Evolutionary conservation across 2,888 invertebrate species (phyloP), one percentile per base, ranked within the genome.

Genomic region (Drosophila crucigera): DNA sequence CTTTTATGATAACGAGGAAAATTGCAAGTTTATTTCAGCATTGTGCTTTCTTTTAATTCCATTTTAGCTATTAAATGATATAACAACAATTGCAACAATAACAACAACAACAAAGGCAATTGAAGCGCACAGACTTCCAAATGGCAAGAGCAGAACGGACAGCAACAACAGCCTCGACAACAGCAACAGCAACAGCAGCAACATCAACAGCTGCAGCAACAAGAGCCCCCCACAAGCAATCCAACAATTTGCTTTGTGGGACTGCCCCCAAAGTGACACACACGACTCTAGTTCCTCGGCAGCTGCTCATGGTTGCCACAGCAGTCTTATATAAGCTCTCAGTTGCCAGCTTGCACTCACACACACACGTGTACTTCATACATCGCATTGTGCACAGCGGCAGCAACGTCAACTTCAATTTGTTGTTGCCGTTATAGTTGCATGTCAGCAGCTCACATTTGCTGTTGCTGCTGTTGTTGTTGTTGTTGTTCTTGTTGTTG

Each of bases 401-500:
- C 68, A 69, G 65, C 68, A 67, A 64, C 73, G 77, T 74, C 85
- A 83, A 78, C 74, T 67, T 80, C 80, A 80, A 78, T 73, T 78
- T 76, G 68, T 66, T 71, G 70, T 59, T 72, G 87, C 43, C 68
- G 62, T 39, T 70, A 53, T 54, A 56, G 70, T 62, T 70, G 71
- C 64, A 71, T 64, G 77, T 68, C 59, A 63, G 54, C 33, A 74
- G 75, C 58, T 68, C 61, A 61, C 63, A 58, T 71, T 43, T 41
- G 50, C 14, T 35, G 35, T 10, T 71, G 67, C 39, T 68, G 30
- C 19, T 63, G 33, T n/a, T 69, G 41, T n/a, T 59, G 65, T 22
- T 66, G 53, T 33, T 52, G 39, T 62, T 68, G 68, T 53, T 68
- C 53, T 56, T 41, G 52, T 25, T 70, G 50, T 10, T 74, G 75